Evolutionary conservation across 2,888 invertebrate genomes (phyloP).

Genomic region (Pasiphila rectangulata): DNA sequence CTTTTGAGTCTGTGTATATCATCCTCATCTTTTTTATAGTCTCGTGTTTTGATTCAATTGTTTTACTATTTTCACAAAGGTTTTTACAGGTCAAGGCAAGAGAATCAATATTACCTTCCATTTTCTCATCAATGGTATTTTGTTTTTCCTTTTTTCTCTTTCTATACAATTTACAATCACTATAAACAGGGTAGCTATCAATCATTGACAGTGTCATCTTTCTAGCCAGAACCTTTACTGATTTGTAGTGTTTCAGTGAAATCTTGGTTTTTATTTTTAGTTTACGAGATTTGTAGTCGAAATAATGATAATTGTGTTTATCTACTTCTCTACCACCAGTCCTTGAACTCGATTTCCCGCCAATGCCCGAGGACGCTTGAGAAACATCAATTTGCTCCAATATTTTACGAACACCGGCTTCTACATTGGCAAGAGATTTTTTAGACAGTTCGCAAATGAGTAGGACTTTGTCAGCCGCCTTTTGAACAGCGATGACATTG

Average conservation of each 20-base stretch:
- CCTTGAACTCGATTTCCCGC: constrained; percentile 38
- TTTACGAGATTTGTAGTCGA: constrained; percentile 50
- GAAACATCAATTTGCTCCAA: constrained; percentile 46
- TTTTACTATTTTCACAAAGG: no score
- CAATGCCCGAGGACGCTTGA: constrained; percentile 41
- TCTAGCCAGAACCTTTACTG: constrained; percentile 56
- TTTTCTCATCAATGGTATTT: constrained; percentile 7
- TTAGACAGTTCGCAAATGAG: constrained; percentile 72
- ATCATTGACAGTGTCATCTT: constrained; percentile 47
- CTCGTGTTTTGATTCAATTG: no score
- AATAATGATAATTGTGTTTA: constrained; percentile 42
- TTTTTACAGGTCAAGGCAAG: background rate
- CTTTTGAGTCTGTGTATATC: constrained; percentile 21
- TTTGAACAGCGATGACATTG: constrained; percentile 65
- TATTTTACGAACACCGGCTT: constrained; percentile 59
- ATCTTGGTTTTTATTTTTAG: constrained; percentile 59
- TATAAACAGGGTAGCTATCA: constrained; percentile 63
- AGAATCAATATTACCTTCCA: constrained; percentile 27
- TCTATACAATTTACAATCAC: constrained; percentile 60
- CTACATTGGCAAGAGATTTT: constrained; percentile 71
- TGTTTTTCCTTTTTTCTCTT: constrained; percentile 28
- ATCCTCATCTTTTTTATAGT: no score
- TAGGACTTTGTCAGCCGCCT: constrained; percentile 67
- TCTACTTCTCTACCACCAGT: constrained; percentile 12
- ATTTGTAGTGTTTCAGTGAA: constrained; percentile 57